Percentiles rank a stretch among this genome's conserved stretches.
Evolutionary conservation across 2,888 invertebrate genomes (phyloP).

Genomic region (Boloria euphrosyne): DNA sequence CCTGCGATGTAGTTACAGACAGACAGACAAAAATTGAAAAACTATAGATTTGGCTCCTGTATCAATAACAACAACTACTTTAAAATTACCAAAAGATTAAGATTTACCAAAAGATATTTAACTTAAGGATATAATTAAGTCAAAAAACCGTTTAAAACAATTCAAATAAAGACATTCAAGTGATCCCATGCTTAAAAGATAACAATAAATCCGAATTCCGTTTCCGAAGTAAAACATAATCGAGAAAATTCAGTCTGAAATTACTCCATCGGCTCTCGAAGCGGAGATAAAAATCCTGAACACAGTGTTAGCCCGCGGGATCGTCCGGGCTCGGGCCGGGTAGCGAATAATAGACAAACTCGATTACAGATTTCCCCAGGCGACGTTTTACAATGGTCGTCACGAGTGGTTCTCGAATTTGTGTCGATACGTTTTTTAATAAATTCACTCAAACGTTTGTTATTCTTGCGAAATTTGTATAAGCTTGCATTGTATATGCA

Average conservation of each 20-base stretch:
- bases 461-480: background rate
- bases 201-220: slow-evolving; percentile 27
- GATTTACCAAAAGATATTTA: too few relatives aligned
- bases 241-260: slow-evolving; percentile 42
- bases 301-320: slow-evolving; percentile 44
- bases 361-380: slow-evolving; percentile 72
- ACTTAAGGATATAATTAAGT: too few relatives aligned
- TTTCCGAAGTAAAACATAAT: slow-evolving; percentile 39
- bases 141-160: background rate
- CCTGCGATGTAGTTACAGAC: too few relatives aligned
- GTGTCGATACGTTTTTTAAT: slow-evolving; percentile 21
- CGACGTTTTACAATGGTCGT: slow-evolving; percentile 60
- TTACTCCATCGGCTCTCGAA: slow-evolving; percentile 50
- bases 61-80: too few relatives aligned
- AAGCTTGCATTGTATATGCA: too few relatives aligned
- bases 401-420: slow-evolving; percentile 52
- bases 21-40: too few relatives aligned
- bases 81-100: too few relatives aligned
- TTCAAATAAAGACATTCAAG: background rate
- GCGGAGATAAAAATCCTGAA: slow-evolving; percentile 56
- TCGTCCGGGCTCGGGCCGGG: slow-evolving; percentile 48
- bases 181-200: slow-evolving; percentile 19
- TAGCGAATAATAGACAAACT: slow-evolving; percentile 63
- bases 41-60: too few relatives aligned
- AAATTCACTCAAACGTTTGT: slow-evolving; percentile 9